Percentiles rank a stretch among this genome's conserved stretches.
Evolutionary conservation across 2,113 vertebrate genomes (phyloP).

Genomic region (Ictalurus punctatus): DNA sequence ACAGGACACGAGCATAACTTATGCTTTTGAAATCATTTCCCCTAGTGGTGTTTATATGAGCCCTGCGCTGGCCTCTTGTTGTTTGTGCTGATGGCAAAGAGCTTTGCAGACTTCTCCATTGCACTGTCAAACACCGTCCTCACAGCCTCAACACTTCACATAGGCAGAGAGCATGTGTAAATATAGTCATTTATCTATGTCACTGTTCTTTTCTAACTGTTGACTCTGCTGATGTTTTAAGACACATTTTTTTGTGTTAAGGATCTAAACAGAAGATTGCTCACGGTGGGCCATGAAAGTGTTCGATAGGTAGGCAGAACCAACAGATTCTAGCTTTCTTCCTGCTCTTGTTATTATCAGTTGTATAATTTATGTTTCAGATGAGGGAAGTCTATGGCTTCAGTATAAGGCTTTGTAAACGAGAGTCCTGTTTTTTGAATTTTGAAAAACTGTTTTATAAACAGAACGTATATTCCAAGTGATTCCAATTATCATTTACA

Average conservation of each 20-base stretch:
- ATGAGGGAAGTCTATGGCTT: neutral
- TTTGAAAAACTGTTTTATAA: neutral
- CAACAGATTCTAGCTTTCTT: neutral
- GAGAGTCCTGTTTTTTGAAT: neutral
- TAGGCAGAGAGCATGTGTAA: neutral
- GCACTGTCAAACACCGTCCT: slow-evolving; percentile 1
- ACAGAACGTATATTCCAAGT: neutral
- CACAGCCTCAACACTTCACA: neutral
- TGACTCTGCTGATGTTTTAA: neutral
- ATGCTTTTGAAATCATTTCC: slow-evolving; percentile 51
- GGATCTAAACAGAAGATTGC: slow-evolving; percentile 1
- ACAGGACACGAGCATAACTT: slow-evolving; percentile 59
- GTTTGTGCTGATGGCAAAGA: slow-evolving; percentile 61
- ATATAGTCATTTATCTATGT: neutral
- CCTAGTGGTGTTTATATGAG: slow-evolving; percentile 61
- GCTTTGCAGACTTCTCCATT: slow-evolving; percentile 53
- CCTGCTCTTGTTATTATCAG: neutral
- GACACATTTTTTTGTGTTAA: neutral
- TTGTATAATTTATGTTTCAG: neutral
- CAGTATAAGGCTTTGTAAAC: neutral
- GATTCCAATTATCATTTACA: neutral
- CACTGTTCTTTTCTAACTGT: neutral
- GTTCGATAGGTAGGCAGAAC: neutral
- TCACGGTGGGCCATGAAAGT: neutral
- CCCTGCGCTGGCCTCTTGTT: slow-evolving; percentile 29